Percentiles rank a stretch among this genome's conserved stretches.
Evolutionary conservation across 2,888 invertebrate genomes (phyloP).

Genomic region (Oscheius sp.): DNA sequence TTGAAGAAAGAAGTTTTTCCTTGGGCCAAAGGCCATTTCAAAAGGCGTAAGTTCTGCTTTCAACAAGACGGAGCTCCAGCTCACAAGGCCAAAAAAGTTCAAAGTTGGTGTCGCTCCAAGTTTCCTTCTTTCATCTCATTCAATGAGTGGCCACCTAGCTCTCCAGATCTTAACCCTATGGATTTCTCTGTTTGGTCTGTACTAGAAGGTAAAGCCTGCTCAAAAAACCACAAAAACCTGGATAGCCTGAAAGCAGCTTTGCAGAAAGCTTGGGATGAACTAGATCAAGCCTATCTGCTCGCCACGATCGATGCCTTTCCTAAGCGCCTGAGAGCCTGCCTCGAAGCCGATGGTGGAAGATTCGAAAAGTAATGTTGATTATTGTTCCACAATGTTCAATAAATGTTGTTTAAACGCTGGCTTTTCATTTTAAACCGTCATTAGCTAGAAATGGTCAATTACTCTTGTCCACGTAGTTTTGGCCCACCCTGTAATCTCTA

Average conservation of each 20-base stretch:
- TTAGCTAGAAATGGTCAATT: too few species aligned
- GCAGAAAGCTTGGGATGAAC: not conserved
- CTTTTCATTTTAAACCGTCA: too few species aligned
- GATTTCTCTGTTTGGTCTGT: slow-evolving; percentile 10
- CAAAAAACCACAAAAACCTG: not conserved
- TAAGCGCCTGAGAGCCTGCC: slow-evolving; percentile 17
- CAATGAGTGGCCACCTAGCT: slow-evolving; percentile 23
- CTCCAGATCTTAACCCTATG: slow-evolving; percentile 17
- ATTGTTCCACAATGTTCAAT: too few species aligned
- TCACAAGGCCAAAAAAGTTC: slow-evolving; percentile 21
- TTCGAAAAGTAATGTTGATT: slow-evolving; percentile 7
- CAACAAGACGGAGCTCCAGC: slow-evolving; percentile 32
- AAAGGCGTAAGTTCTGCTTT: too few species aligned
- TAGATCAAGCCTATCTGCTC: slow-evolving; percentile 28
- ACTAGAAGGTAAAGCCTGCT: not conserved
- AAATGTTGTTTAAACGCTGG: too few species aligned
- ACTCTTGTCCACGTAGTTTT: too few species aligned
- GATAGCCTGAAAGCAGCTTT: not conserved
- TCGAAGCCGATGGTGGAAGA: slow-evolving; percentile 17
- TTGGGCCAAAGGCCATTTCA: too few species aligned
- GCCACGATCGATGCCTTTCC: slow-evolving; percentile 15
- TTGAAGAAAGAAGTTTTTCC: too few species aligned
- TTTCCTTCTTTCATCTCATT: not conserved
- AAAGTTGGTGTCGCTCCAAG: not conserved
- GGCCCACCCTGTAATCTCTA: too few species aligned